Conservation (phyloP, 2,797 vertebrate species). For the Sebastes nivosus region DNA sequence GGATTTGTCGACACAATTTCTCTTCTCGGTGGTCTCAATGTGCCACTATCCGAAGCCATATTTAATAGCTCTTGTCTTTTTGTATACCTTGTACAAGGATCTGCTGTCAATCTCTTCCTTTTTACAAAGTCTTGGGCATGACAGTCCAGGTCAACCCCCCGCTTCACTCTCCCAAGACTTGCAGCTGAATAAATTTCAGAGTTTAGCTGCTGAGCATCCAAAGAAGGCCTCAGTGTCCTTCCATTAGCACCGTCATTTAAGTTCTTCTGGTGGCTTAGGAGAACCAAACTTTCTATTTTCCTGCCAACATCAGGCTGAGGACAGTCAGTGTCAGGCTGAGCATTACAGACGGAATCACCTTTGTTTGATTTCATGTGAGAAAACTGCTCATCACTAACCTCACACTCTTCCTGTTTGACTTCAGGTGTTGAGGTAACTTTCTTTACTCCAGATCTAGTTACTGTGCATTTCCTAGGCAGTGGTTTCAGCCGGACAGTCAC, state of each 20-base stretch:
- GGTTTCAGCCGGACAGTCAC: not conserved
- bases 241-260: not conserved
- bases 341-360: not conserved
- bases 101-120: conserved; percentile 44
- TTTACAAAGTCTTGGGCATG: conserved; percentile 22
- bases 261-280: conserved; percentile 23
- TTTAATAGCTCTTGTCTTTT: not conserved
- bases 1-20: not conserved
- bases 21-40: not conserved
- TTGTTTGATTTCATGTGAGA: not conserved
- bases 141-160: conserved; percentile 10
- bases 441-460: conserved; percentile 11
- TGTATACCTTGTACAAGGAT: not conserved
- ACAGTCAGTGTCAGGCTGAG: not conserved
- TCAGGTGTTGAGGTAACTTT: not conserved
- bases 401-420: not conserved
- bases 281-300: not conserved
- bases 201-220: not conserved
- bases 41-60: not conserved
- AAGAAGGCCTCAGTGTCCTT: not conserved
- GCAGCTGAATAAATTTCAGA: not conserved
- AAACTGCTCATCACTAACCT: not conserved
- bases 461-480: conserved; percentile 6
- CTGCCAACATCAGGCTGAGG: not conserved
- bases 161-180: conserved; percentile 33